Evolutionary conservation across 2,888 invertebrate genomes (phyloP).

Genomic region (Epistrophe grossulariae): DNA sequence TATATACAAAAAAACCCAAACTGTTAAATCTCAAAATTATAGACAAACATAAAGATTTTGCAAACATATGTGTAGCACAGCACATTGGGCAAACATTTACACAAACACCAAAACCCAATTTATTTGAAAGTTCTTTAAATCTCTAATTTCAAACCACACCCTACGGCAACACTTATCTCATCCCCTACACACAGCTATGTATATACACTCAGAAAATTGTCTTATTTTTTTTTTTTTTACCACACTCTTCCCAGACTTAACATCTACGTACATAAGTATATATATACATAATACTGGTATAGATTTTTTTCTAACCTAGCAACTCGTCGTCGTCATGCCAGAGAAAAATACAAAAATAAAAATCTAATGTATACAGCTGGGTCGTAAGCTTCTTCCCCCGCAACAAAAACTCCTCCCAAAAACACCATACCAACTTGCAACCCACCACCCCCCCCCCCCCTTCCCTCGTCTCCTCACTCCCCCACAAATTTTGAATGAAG

Average conservation of each 20-base stretch:
- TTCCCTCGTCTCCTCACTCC: too few species aligned
- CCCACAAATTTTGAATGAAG: neutral
- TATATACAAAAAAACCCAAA: neutral
- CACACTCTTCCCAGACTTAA: neutral
- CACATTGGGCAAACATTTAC: neutral
- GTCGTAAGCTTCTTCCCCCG: constrained; percentile 33
- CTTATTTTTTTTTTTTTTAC: constrained; percentile 5
- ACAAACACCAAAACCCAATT: neutral
- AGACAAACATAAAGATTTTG: neutral
- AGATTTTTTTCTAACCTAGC: constrained; percentile 48
- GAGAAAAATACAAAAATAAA: neutral
- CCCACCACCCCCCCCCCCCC: neutral
- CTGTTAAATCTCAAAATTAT: neutral
- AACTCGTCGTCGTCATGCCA: constrained; percentile 52
- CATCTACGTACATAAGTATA: neutral
- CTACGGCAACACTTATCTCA: constrained; percentile 52
- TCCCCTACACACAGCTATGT: constrained; percentile 3
- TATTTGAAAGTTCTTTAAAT: constrained; percentile 6
- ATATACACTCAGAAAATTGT: neutral
- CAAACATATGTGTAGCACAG: neutral
- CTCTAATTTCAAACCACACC: constrained; percentile 12
- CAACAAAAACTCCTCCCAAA: neutral
- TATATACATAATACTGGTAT: neutral
- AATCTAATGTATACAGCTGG: constrained; percentile 51
- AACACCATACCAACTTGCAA: neutral